Evolutionary conservation across 2,888 invertebrate species (phyloP), one percentile per base, ranked within the genome.

Genomic region (Lasioglossum leucozonium): DNA sequence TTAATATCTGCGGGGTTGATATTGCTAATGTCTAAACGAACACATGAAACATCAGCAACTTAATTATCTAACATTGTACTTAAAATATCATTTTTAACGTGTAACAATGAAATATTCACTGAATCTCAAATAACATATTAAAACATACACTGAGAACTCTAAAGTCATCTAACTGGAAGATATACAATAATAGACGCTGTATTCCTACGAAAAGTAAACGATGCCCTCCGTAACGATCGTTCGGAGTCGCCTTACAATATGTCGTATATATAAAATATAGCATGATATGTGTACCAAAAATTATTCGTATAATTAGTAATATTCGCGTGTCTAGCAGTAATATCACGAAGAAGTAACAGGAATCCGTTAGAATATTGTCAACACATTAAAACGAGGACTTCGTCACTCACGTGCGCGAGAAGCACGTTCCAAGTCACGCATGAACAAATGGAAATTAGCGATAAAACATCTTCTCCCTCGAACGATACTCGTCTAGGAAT

Each of bases 301-400:
- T 72, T 10, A 76, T 65, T 55, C 34, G n/a, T 72, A 42, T 13
- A 55, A 72, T 55, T 22, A 62, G 37, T 65, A 82, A 82, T 34
- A 65, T 77, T 47, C 40, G n/a, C 47, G 69, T 78, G 58, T 42
- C 74, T 84, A 79, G 51, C 74, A 37, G 69, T 83, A 84, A 74
- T 84, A 84, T 79, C 84, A 84, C 83, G 62, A 71, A 74, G 34
- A 44, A 71, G 83, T 55, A 84, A 79, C 51, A 77, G 82, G 76
- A 84, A 82, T 84, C 40, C n/a, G 37, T 84, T 55, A 51, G 84
- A 55, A 71, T 84, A 84, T 84, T 84, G 84, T 84, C 84, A 84
- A 84, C 79, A 65, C 74, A 84, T 84, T 37, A 37, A 75, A 84
- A 79, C 51, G 26, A 84, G 26, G 40, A 65, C n/a, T 71, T 13